phyloP scores from a whole-genome alignment of 2,113 vertebrate genomes.

The Heptranchias perlo region DNA sequence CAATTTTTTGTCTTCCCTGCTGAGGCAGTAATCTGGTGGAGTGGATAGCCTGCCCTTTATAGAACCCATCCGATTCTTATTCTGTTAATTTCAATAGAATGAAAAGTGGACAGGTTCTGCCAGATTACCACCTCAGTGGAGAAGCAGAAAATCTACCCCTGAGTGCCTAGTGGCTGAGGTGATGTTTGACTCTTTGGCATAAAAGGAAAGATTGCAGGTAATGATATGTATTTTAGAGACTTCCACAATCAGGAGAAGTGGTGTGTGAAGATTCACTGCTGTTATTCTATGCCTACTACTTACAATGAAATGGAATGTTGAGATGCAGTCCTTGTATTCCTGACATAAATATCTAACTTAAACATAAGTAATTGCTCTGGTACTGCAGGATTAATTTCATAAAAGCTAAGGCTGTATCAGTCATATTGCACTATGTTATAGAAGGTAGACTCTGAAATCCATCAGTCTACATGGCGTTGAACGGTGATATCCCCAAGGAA shows the following conservation, averaged over 20 bases:
- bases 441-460: background rate
- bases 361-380: background rate
- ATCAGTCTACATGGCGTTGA: background rate
- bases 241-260: background rate
- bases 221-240: background rate
- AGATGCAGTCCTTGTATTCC: background rate
- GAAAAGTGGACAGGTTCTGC: background rate
- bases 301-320: background rate
- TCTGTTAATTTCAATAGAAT: too few species aligned
- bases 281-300: background rate
- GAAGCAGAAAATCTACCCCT: background rate
- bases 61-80: too few species aligned
- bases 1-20: too few species aligned
- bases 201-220: too few species aligned
- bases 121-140: background rate
- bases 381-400: background rate
- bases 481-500: background rate
- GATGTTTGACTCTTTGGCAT: background rate
- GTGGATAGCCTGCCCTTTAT: too few species aligned
- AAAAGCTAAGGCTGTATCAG: background rate
- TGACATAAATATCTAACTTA: background rate
- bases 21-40: too few species aligned
- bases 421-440: too few species aligned
- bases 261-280: background rate
- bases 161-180: background rate